Conservation (phyloP, 2,888 invertebrate species). For the Harpagoxenus sublaevis region DNA sequence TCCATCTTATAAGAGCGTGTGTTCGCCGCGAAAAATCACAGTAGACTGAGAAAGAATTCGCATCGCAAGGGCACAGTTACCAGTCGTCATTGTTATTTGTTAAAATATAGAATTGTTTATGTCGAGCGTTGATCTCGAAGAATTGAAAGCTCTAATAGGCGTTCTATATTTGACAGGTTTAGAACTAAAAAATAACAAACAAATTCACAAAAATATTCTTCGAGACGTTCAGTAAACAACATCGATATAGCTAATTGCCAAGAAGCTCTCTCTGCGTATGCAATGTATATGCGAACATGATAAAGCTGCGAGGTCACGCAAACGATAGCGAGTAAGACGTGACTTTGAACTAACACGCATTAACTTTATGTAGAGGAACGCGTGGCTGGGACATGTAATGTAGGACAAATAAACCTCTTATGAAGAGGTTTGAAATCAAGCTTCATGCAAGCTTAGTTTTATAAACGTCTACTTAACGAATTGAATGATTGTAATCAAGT, state of each 20-base stretch:
- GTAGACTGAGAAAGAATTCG: no score
- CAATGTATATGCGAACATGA: background rate
- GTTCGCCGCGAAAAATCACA: no score
- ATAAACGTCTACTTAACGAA: constrained; percentile 35
- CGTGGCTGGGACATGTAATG: background rate
- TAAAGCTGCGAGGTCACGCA: background rate
- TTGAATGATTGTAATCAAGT: constrained; percentile 7
- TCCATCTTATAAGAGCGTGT: no score
- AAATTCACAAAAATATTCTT: background rate
- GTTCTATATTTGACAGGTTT: no score
- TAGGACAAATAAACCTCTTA: background rate
- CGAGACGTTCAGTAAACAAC: background rate
- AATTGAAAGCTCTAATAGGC: no score
- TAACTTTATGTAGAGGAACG: background rate
- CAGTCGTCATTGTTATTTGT: no score
- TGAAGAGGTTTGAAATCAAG: background rate
- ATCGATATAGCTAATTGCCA: background rate
- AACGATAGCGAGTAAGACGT: background rate
- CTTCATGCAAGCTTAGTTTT: constrained; percentile 36
- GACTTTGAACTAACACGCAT: constrained; percentile 1
- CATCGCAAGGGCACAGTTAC: no score
- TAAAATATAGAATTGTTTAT: no score
- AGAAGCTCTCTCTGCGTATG: constrained; percentile 13
- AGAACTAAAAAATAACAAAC: no score
- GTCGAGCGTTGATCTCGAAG: no score